A percentile compares a stretch with the other conserved stretches of the same genome.
Conservation (phyloP, 2,113 vertebrate species). For the Phyllopteryx taeniolatus region DNA sequence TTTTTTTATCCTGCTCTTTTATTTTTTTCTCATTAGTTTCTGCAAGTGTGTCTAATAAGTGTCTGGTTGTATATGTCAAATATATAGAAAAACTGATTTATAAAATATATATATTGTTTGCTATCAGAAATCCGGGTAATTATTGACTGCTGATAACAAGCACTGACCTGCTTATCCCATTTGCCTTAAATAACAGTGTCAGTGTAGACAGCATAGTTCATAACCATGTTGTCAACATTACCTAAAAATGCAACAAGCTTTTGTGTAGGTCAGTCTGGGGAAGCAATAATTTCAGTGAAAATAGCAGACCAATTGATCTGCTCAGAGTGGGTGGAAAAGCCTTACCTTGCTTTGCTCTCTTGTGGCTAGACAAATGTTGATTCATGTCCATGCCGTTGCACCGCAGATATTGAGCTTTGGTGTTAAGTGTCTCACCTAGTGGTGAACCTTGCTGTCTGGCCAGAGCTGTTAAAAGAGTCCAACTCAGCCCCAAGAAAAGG, state of each 20-base stretch:
- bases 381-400: conserved; percentile 18
- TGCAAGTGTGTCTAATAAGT: background rate
- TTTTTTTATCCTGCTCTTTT: background rate
- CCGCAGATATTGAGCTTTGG: conserved; percentile 33
- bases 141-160: conserved; percentile 51
- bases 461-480: conserved; percentile 13
- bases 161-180: conserved; percentile 27
- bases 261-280: conserved; percentile 15
- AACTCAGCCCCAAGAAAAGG: conserved; percentile 19
- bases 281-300: conserved; percentile 11
- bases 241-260: background rate
- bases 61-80: background rate
- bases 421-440: conserved; percentile 51
- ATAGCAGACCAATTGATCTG: background rate
- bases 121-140: conserved; percentile 47
- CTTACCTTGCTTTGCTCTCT: conserved; percentile 5
- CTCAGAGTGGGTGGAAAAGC: background rate
- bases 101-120: conserved; percentile 24
- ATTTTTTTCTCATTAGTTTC: background rate
- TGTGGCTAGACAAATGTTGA: conserved; percentile 20
- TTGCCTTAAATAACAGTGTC: conserved; percentile 39
- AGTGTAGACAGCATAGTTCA: conserved; percentile 7
- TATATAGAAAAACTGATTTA: conserved; percentile 4
- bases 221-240: background rate
- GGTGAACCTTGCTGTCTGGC: conserved; percentile 25